A percentile compares a stretch with the other conserved stretches of the same genome.
Conservation (phyloP, 2,797 vertebrate genomes). For the Tiaroga cobitis region DNA sequence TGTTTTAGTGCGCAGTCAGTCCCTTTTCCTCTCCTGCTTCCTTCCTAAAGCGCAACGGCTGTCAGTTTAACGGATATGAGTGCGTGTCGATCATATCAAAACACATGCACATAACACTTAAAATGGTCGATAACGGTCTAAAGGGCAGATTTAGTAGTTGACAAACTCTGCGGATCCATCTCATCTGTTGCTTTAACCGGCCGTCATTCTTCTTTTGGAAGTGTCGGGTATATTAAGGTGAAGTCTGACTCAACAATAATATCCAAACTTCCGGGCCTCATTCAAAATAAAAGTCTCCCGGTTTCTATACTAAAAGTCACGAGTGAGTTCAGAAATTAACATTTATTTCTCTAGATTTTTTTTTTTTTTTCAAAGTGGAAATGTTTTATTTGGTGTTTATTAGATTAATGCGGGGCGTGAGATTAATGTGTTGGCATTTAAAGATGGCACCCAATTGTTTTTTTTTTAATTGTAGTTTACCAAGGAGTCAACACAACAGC, state of each 20-base stretch:
- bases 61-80: background rate
- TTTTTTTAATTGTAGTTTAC: background rate
- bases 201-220: conserved; percentile 39
- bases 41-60: conserved; percentile 57
- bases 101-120: background rate
- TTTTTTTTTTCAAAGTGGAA: background rate
- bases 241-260: conserved; percentile 6
- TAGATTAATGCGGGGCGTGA: background rate
- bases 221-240: background rate
- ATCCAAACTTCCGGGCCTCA: background rate
- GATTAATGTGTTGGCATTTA: too few species aligned
- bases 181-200: conserved; percentile 12
- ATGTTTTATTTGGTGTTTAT: background rate
- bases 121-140: background rate
- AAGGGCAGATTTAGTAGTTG: background rate
- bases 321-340: background rate
- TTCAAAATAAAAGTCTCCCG: conserved; percentile 29
- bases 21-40: conserved; percentile 68
- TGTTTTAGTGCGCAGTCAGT: conserved; percentile 58
- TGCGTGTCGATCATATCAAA: background rate
- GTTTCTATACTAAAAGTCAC: background rate
- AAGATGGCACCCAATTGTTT: too few species aligned
- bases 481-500: background rate
- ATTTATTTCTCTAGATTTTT: background rate
- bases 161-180: background rate